Percentiles rank a stretch among this genome's conserved stretches.
phyloP scores from a whole-genome alignment of 1,140 invertebrate species.

The Saccostrea cuccullata region DNA sequence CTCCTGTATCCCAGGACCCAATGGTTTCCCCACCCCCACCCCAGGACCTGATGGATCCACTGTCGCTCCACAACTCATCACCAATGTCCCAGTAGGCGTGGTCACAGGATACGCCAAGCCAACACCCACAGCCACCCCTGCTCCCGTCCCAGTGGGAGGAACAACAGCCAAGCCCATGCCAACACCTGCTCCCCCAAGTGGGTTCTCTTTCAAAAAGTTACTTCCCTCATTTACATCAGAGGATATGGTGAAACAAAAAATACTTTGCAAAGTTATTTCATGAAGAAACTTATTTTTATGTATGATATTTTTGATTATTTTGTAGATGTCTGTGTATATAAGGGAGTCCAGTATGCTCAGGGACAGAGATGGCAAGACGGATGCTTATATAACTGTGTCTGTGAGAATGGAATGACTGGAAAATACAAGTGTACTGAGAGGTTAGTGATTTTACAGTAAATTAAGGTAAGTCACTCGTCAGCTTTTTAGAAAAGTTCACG shows the following conservation, averaged over 20 bases:
- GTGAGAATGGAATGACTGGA: slow-evolving; percentile 64
- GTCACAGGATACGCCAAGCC: slow-evolving; percentile 59
- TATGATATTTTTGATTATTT: neutral
- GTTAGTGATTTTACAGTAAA: slow-evolving; percentile 41
- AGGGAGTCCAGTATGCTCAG: slow-evolving; percentile 61
- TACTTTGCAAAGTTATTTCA: too few species aligned
- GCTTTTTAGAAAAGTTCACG: too few species aligned
- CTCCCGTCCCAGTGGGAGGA: slow-evolving; percentile 44
- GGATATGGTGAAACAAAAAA: too few species aligned
- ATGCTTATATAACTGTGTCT: slow-evolving; percentile 66
- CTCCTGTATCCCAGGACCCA: slow-evolving; percentile 60
- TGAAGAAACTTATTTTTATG: too few species aligned
- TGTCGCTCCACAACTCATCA: slow-evolving; percentile 46
- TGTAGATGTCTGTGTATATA: slow-evolving; percentile 63
- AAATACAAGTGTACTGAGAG: slow-evolving; percentile 65
- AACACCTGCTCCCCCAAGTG: slow-evolving; percentile 53
- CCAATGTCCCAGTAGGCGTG: slow-evolving; percentile 50
- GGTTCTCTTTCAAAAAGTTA: neutral
- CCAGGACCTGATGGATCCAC: slow-evolving; percentile 50
- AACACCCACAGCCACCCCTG: slow-evolving; percentile 43
- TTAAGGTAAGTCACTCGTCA: too few species aligned
- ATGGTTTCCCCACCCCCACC: slow-evolving; percentile 51
- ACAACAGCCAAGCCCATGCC: slow-evolving; percentile 55
- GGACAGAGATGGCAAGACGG: slow-evolving; percentile 68
- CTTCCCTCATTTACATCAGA: too few species aligned